These are phyloP conservation scores for Serranochromis macrocephalus DNA, from an alignment of 2,113 vertebrate genomes.

Conservation along the genomic window DNA sequence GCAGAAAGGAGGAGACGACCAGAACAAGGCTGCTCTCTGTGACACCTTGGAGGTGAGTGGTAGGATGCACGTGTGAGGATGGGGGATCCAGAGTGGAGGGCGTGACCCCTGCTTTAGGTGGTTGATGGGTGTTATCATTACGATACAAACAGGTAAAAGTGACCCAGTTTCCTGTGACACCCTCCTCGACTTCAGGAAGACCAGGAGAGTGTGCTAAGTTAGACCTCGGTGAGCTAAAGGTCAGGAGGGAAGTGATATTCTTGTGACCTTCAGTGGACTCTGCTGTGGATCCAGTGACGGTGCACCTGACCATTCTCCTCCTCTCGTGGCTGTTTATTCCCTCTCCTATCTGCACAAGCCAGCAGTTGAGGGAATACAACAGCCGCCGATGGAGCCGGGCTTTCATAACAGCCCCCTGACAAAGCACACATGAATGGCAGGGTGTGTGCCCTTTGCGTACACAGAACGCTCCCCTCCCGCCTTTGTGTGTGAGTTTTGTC, in stretches of 20 bases:
- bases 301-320: background rate
- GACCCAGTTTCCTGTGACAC: slow-evolving; percentile 48
- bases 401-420: slow-evolving; percentile 19
- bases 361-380: background rate
- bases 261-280: background rate
- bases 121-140: background rate
- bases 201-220: background rate
- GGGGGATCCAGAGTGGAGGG: slow-evolving; percentile 11
- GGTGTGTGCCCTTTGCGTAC: background rate
- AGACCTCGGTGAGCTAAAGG: slow-evolving; percentile 2
- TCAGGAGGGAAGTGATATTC: background rate
- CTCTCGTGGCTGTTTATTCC: background rate
- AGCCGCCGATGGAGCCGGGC: background rate
- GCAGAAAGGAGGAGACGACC: slow-evolving; percentile 50
- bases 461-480: background rate
- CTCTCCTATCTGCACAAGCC: background rate
- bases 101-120: slow-evolving; percentile 22
- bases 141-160: slow-evolving; percentile 31
- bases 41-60: slow-evolving; percentile 52
- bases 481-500: slow-evolving; percentile 8
- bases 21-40: slow-evolving; percentile 71
- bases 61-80: background rate
- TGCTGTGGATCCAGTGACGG: background rate
- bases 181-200: background rate
- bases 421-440: slow-evolving; percentile 5